Evolutionary conservation across 2,888 invertebrate genomes (phyloP).

Genomic region (Hirtodrosophila cameraria): DNA sequence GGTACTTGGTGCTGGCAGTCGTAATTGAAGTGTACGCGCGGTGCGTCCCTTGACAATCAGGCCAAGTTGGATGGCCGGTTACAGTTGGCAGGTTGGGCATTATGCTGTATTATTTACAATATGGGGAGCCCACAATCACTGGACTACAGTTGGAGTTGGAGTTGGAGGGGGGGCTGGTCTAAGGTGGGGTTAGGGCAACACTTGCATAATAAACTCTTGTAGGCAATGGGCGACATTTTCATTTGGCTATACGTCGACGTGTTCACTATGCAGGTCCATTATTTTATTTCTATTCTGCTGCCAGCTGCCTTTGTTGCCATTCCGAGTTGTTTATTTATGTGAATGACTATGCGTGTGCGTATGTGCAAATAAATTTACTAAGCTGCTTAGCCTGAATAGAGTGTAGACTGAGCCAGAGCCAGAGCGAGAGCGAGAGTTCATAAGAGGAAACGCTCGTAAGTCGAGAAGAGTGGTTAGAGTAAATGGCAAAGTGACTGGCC

Average conservation of each 20-base stretch:
- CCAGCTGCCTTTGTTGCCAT: conserved; percentile 31
- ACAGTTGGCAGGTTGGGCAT: conserved; percentile 63
- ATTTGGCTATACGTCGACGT: conserved; percentile 48
- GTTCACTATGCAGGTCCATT: conserved; percentile 63
- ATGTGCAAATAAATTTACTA: conserved; percentile 64
- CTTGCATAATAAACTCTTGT: conserved; percentile 67
- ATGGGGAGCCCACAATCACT: too few relatives aligned
- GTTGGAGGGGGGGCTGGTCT: conserved; percentile 29
- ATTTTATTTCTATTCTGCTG: conserved; percentile 64
- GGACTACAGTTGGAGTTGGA: not conserved
- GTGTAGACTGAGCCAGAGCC: too few relatives aligned
- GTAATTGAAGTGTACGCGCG: conserved; percentile 74
- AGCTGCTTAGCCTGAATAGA: too few relatives aligned
- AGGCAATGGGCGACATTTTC: conserved; percentile 76
- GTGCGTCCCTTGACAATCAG: conserved; percentile 63
- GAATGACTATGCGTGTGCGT: conserved; percentile 49
- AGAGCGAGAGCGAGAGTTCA: conserved; percentile 18
- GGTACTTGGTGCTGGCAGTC: conserved; percentile 37
- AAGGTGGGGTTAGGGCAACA: conserved; percentile 27
- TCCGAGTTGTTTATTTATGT: conserved; percentile 70
- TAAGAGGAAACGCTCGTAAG: conserved; percentile 40
- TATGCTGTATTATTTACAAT: conserved; percentile 76
- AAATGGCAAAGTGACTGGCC: conserved; percentile 27
- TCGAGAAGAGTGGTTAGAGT: conserved; percentile 27
- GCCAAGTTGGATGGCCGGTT: conserved; percentile 35